Base-by-base conservation (phyloP, 2,888 invertebrate species). In the Lottia scabra region DNA sequence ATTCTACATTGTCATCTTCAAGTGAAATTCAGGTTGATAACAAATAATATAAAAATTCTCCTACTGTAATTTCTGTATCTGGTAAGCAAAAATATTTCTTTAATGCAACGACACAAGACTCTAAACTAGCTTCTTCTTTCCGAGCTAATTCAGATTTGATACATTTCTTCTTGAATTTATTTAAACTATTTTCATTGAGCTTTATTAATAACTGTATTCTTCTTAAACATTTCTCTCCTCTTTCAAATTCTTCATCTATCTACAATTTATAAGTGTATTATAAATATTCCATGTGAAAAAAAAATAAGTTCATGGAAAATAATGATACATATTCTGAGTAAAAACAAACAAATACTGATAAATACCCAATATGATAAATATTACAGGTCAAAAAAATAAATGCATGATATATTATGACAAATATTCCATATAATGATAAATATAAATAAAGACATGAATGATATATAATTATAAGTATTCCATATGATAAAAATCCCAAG, bases 31-130 rank as follows among this genome's bases (percentile, higher is more conserved):
- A n/a, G 26, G 15, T 46, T 38, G 27, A n/a, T n/a, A n/a, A n/a
- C n/a, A n/a, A n/a, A n/a, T n/a, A n/a, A n/a, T n/a, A n/a, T n/a
- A n/a, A n/a, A n/a, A n/a, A n/a, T 30, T 2, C 38, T 8, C 68
- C 27, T 71, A 82, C 84, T 80, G 82, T 80, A 10, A 84, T 67
- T 46, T 74, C 73, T 30, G 81, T 80, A 16, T 80, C 80, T 27
- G 74, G 63, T 19, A 76, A 70, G n/a, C 72, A 76, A 12, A 80
- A 73, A 23, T 73, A 75, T 19, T 72, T 75, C 68, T 81, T 82
- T 62, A 84, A 67, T 30, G 79, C 83, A 26, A 78, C 70, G 15
- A 84, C 79, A 68, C 84, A 84, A 62, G 83, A 81, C 67, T 84
- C 83, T 38, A 84, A 67, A 70, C 84, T 84, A 38, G 72, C 72